Base-by-base conservation (phyloP, 2,888 invertebrate species). In the Lathronympha strigana region DNA sequence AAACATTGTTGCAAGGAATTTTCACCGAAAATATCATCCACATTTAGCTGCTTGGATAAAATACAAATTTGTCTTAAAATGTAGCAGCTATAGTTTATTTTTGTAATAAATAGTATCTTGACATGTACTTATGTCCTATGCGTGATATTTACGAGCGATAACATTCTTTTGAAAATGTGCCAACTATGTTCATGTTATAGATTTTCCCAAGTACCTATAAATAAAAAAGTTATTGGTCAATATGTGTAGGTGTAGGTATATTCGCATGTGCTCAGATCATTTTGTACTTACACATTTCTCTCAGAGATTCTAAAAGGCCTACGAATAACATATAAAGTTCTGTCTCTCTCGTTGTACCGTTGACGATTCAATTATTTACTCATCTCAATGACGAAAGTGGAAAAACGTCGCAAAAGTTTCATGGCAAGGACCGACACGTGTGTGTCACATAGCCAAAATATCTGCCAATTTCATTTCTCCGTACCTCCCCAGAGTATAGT, bases 381-480 rank as follows among this genome's bases (percentile, higher is more conserved):
- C 83, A 77, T 76, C 78, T 79, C 83, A 79, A 28, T 82, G 83
- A 81, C 80, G 84, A 84, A 84, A 85, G 84, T 83, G 80, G 84
- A 84, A 86, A 85, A 86, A 84, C 82, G 85, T 86, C 84, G 84
- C 86, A 86, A 86, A 86, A 87, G 80, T 86, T 87, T 86, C 85
- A 86, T 84, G 86, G 86, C 86, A 82, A 76, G 81, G 76, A 83
- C 84, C 84, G 79, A 81, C 85, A 85, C 86, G 84, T 87, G 84
- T 86, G 85, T 86, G 86, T 78, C 86, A 87, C 84, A 87, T 85
- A 83, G 78, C 84, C 84, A 87, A 88, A 90, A 90, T 90, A 90
- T 90, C 87, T 85, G 81, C 86, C 89, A 90, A 90, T 90, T 90
- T 91, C 89, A 90, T 91, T 88, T 87, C 88, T 87, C 80, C 83